phyloP scores from a whole-genome alignment of 2,113 vertebrate species.

The Grus americana region DNA sequence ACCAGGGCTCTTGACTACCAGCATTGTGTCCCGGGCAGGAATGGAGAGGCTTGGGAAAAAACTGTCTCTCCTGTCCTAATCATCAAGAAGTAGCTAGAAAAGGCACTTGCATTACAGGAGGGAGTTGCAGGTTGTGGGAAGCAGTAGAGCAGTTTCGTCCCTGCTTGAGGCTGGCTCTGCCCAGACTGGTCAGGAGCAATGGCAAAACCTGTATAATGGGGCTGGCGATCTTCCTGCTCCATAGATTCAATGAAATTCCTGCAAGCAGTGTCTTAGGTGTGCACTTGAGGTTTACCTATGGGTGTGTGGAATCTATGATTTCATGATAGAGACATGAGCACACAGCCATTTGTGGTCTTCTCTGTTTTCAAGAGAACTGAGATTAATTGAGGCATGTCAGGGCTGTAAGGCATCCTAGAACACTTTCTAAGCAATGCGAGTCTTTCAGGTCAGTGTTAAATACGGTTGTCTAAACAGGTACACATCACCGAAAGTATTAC shows the following conservation, averaged over 20 bases:
- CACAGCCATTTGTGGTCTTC: background rate
- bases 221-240: background rate
- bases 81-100: background rate
- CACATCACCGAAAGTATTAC: background rate
- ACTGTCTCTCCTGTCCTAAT: background rate
- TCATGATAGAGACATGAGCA: background rate
- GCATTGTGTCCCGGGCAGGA: background rate
- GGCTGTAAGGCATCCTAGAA: background rate
- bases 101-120: background rate
- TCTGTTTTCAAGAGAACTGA: background rate
- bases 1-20: background rate
- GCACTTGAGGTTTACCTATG: background rate
- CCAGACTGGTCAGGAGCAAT: background rate
- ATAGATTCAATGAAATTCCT: background rate
- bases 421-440: background rate
- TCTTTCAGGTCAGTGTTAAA: background rate
- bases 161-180: background rate
- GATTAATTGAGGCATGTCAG: background rate
- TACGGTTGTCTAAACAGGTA: background rate
- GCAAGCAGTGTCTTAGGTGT: background rate
- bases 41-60: background rate
- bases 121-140: background rate
- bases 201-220: background rate
- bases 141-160: background rate
- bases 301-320: background rate